A percentile compares a stretch with the other conserved stretches of the same genome.
Evolutionary conservation across 2,797 vertebrate genomes (phyloP).

Genomic region (Sibirionetta formosa): DNA sequence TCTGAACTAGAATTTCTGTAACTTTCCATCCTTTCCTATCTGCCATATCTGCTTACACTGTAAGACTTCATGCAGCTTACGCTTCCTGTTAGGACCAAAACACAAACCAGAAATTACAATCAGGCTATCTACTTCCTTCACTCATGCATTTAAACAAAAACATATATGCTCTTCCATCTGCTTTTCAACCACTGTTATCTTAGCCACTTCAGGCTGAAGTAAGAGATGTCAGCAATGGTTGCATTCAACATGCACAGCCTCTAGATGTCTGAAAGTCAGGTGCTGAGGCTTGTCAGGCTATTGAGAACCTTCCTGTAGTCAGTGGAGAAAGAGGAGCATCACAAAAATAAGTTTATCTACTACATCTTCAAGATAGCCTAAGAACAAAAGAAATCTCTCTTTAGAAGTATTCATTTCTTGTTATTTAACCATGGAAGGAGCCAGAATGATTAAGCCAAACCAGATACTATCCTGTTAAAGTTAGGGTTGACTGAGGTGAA

Average conservation of each 20-base stretch:
- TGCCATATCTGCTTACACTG: neutral
- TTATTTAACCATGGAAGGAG: neutral
- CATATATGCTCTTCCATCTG: neutral
- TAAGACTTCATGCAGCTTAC: conserved; percentile 14
- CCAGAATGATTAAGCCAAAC: neutral
- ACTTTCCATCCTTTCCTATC: conserved; percentile 11
- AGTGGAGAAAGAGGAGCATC: neutral
- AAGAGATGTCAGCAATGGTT: neutral
- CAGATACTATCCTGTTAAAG: neutral
- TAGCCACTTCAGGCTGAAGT: neutral
- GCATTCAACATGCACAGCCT: neutral
- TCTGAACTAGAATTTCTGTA: neutral
- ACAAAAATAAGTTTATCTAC: neutral
- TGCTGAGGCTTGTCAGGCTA: neutral
- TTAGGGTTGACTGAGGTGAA: neutral
- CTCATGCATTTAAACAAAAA: conserved; percentile 20
- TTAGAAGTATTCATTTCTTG: neutral
- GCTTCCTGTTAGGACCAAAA: conserved; percentile 13
- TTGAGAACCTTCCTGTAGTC: neutral
- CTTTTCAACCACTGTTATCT: neutral
- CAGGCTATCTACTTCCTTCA: conserved; percentile 2
- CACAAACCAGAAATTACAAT: conserved; percentile 33
- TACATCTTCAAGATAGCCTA: neutral
- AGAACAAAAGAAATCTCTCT: neutral
- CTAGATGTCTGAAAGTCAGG: neutral